Conservation (phyloP, 2,797 vertebrate genomes). For the Momotus momota region DNA sequence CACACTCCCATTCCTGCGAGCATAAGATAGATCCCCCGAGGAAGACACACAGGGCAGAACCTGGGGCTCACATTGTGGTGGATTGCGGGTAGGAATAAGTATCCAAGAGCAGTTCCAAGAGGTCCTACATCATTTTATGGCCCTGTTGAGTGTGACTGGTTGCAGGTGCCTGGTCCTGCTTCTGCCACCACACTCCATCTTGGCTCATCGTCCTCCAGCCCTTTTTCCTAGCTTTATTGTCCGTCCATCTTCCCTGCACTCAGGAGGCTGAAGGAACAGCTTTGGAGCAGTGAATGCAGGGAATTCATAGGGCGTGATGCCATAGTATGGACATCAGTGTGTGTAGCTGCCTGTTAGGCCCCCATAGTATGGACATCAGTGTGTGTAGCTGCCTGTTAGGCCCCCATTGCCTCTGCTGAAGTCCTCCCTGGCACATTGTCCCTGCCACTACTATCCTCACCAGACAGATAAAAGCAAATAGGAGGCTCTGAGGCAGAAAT, state of each 20-base stretch:
- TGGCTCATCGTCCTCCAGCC: background rate
- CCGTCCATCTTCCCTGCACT: background rate
- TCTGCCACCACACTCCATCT: background rate
- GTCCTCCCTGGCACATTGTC: background rate
- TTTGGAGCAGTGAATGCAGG: background rate
- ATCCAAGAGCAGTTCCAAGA: fast-evolving
- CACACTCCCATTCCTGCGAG: background rate
- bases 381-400: background rate
- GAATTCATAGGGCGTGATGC: background rate
- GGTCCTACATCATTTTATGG: background rate
- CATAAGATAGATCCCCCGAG: background rate
- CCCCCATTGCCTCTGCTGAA: background rate
- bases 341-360: background rate
- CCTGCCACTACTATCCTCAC: background rate
- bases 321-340: background rate
- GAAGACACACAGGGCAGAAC: background rate
- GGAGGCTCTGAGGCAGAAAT: background rate
- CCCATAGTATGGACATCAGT: background rate
- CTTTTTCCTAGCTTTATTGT: background rate
- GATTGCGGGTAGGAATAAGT: background rate
- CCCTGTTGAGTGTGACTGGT: background rate
- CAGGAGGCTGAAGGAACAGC: background rate
- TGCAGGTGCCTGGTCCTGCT: background rate
- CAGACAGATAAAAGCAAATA: background rate
- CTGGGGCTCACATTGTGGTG: fast-evolving